Evolutionary conservation across 2,888 invertebrate species (phyloP), one percentile per base, ranked within the genome.

Genomic region (Selenia dentaria): DNA sequence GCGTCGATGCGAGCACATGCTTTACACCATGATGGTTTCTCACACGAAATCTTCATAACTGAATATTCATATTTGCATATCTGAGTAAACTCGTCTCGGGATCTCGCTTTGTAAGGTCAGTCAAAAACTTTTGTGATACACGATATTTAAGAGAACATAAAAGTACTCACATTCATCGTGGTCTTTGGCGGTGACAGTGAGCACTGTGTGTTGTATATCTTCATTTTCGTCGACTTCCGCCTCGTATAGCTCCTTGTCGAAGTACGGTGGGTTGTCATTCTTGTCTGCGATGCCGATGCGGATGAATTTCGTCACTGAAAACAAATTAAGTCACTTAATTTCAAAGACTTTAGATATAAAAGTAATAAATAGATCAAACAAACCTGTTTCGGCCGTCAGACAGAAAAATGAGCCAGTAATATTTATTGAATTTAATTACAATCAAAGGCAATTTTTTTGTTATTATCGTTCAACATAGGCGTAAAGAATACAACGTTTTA

Each of bases 231-330:
- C 98, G 74, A 98, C 98, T 90, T 98, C 98, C 72, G 98, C 98
- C 91, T 97, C 97, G 91, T 98, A 98, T 70, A 98, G 93, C 74
- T 96, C 96, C 91, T 98, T 98, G 92, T 97, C 98, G 92, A 99
- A 99, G 91, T 97, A 97, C 57, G 99, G 99, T 55, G 98, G 97
- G 92, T 99, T 99, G 93, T 99, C 99, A 94, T 99, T 99, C 92
- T 98, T 98, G 92, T 99, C 99, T 68, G 98, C 98, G 79, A 99
- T 98, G 72, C 97, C 98, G 91, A 99, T 98, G 68, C 98, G 97
- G 91, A 98, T 98, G 92, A 98, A 98, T 92, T 98, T 98, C 64
- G 98, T 98, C 89, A 98, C 98, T 98, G 93, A n/a, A 94, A 94
- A 68, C 75, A 79, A 25, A 40, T 36, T 31, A 35, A 16, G 18